Evolutionary conservation across 1,140 invertebrate genomes (phyloP), one percentile per base, ranked within the genome.

Genomic region (Prorops nasuta): DNA sequence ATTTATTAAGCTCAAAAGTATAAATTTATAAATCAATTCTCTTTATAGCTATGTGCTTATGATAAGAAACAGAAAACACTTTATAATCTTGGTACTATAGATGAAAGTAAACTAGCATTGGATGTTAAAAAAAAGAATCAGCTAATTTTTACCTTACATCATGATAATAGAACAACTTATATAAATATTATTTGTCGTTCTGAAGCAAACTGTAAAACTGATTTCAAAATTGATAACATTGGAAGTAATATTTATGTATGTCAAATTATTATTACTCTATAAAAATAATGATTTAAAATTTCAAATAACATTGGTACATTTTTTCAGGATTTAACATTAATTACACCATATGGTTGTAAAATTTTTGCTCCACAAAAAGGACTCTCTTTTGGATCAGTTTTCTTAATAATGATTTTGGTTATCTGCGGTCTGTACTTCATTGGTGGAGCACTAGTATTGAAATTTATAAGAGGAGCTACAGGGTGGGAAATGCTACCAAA

Each of bases 401-500:
- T 76, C 9, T 49, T 71, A 2, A 71, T 74, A 34, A 19, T 67
- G 0, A 59, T 75, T 3, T 58, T 73, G 10, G 54, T 67, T 3
- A 50, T 66, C 19, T 21, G 36, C 14, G 54, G 57, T 3, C 3
- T 72, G 15, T 77, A 77, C 28, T 69, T 76, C 7, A 44, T 67
- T 19, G 60, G 67, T 7, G 74, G 77, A 28, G 68, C 69, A 0
- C 15, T 74, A 16, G 32, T 53, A 3, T 40, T 72, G 16, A 76
- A 65, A 40, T 58, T 59, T 12, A 42, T 73, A 15, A 58, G 75
- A 16, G 77, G 77, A 16, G 76, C 75, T n/a, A 67, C 67, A 39
- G 77, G 77, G 10, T 54, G 51, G 54, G 77, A 79, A 57, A 67
- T 77, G 61, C 56, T 79, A 38, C 77, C 77, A 0, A 77, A 79